phyloP scores from a whole-genome alignment of 2,888 invertebrate species.

The Drepanosiphum platanoidis region DNA sequence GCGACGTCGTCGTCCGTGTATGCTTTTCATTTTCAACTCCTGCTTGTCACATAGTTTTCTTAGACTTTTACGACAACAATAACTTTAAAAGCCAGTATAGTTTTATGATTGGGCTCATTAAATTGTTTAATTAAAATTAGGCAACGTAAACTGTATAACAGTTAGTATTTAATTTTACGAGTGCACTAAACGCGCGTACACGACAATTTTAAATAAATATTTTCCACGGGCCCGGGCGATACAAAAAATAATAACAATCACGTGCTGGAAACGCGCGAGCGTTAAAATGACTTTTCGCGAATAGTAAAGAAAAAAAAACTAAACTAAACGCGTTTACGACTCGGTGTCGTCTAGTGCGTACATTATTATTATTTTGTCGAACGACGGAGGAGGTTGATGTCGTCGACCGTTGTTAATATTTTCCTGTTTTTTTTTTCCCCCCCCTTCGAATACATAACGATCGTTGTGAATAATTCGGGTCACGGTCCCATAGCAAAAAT shows the following conservation, averaged over 20 bases:
- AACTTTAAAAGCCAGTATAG: not conserved
- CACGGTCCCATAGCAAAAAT: not conserved
- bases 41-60: not conserved
- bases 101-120: not conserved
- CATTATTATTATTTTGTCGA: not conserved
- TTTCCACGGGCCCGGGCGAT: not conserved
- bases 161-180: not conserved
- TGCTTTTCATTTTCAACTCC: not conserved
- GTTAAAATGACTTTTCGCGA: not conserved
- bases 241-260: not conserved
- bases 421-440: not conserved
- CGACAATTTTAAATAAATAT: not conserved
- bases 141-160: not conserved
- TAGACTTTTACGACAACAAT: not conserved
- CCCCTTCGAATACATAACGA: not conserved
- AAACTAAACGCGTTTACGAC: not conserved
- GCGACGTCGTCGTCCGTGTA: too few relatives aligned
- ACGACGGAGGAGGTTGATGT: not conserved
- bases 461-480: slow-evolving; percentile 5
- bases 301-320: not conserved
- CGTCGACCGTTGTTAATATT: not conserved
- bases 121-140: not conserved
- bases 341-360: not conserved
- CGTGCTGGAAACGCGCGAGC: not conserved
- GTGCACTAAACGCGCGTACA: not conserved